A percentile compares a stretch with the other conserved stretches of the same genome.
Evolutionary conservation across 2,797 vertebrate genomes (phyloP).

Genomic region (Lepidocolaptes lacrymiger): DNA sequence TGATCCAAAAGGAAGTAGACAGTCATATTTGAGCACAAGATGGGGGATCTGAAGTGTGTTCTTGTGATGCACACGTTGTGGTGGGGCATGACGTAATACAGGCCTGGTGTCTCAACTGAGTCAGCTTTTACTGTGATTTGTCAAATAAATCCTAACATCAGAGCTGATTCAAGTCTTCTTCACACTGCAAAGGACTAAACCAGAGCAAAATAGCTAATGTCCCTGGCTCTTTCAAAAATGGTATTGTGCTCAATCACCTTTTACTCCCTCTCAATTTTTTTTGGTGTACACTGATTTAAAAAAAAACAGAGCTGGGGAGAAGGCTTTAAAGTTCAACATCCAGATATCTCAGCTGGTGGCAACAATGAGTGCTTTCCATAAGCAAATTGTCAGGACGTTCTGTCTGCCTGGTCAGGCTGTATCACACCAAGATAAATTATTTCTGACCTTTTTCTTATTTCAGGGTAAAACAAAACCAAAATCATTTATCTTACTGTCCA

Average conservation of each 20-base stretch:
- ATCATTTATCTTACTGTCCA: constrained; percentile 8
- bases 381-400: neutral
- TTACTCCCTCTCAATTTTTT: neutral
- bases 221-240: neutral
- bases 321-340: neutral
- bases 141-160: neutral
- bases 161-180: neutral
- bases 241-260: neutral
- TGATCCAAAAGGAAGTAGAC: neutral
- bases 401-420: neutral
- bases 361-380: neutral
- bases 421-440: constrained; percentile 13
- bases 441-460: constrained; percentile 35
- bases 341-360: neutral
- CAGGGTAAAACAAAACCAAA: constrained; percentile 14
- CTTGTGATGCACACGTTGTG: neutral
- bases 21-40: neutral
- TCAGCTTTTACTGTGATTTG: neutral
- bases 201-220: neutral
- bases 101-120: neutral
- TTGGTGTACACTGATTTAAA: neutral
- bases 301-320: neutral
- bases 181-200: neutral
- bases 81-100: neutral
- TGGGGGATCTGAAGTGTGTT: neutral